Evolutionary conservation across 2,113 vertebrate genomes (phyloP), one percentile per base, ranked within the genome.

Genomic region (Dicentrarchus labrax): DNA sequence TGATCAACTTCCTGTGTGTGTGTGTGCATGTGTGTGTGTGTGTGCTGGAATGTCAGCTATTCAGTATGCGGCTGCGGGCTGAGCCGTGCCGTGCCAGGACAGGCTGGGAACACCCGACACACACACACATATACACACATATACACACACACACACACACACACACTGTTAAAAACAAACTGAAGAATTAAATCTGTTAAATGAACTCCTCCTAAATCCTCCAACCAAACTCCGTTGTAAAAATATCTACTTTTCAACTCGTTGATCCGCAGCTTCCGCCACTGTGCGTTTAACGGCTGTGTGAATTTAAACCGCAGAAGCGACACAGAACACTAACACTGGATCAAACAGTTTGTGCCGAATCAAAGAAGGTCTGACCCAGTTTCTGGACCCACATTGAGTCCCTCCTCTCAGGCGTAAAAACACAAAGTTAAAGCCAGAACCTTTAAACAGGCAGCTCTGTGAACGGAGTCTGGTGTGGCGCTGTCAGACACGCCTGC

Each of bases 41-140:
- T 62, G 80, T 78, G 53, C 13, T 68, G 90, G 88, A 91, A 91
- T 93, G 89, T 22, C 57, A 89, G 84, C 72, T 85, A 88, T 91
- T 86, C 84, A 80, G 39, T 57, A 21, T 43, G 65, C 17, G 7
- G 75, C 78, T 13, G 67, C 17, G 51, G 68, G 60, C 65, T 24
- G 76, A 72, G 45, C 75, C n/a, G 61, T 56, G 65, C 76, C 57
- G 72, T 66, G 74, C 76, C 82, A 61, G 76, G 86, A 80, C 84
- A 86, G 75, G 50, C 80, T 79, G 69, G 67, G 21, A 84, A 45
- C 65, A 66, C 17, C 47, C 16, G 22, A 24, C 61, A 43, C 9
- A n/a, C 19, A 8, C 70, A 53, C 68, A 65, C 71, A 36, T 43
- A 59, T 71, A 53, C 68, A 65, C 71, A 36, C 53, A 59, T 71